Conservation (phyloP, 30 jellyfish, hydroid and myxozoan genomes). For the Morbakka virulenta region DNA sequence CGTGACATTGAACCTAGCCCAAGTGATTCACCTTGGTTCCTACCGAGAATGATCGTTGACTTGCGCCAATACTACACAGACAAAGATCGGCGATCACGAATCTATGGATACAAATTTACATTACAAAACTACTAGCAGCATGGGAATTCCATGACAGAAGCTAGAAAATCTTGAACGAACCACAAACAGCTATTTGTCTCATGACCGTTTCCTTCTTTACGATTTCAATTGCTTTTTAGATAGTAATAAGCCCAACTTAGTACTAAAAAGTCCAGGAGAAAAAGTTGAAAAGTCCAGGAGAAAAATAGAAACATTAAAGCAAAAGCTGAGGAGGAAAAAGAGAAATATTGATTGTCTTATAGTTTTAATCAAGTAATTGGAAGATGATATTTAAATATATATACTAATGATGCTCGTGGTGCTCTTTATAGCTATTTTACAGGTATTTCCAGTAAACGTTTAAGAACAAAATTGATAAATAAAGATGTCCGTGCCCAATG, state of each 20-base stretch:
- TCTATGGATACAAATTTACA: too few species aligned
- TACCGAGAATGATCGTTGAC: too few species aligned
- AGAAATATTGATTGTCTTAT: not conserved
- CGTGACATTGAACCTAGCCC: too few species aligned
- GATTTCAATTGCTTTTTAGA: not conserved
- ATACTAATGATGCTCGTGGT: constrained; percentile 2
- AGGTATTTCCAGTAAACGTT: constrained; percentile 29
- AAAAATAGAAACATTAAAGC: not conserved
- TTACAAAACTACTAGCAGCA: too few species aligned
- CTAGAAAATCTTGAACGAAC: constrained; percentile 4
- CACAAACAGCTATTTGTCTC: not conserved
- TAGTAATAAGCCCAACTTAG: not conserved
- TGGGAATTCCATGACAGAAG: too few species aligned
- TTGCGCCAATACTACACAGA: too few species aligned
- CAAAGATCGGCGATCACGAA: too few species aligned
- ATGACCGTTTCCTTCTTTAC: constrained; percentile 29
- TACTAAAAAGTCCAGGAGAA: too few species aligned
- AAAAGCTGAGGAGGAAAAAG: constrained; percentile 17
- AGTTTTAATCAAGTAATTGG: not conserved
- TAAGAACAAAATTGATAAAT: not conserved
- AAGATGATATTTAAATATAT: not conserved
- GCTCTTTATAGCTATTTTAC: not conserved
- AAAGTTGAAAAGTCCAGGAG: not conserved
- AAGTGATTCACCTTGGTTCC: too few species aligned
- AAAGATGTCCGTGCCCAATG: constrained; percentile 11